Percentiles rank a stretch among this genome's conserved stretches.
Conservation (phyloP, 2,797 vertebrate species). For the Chaetodon trifasciatus region DNA sequence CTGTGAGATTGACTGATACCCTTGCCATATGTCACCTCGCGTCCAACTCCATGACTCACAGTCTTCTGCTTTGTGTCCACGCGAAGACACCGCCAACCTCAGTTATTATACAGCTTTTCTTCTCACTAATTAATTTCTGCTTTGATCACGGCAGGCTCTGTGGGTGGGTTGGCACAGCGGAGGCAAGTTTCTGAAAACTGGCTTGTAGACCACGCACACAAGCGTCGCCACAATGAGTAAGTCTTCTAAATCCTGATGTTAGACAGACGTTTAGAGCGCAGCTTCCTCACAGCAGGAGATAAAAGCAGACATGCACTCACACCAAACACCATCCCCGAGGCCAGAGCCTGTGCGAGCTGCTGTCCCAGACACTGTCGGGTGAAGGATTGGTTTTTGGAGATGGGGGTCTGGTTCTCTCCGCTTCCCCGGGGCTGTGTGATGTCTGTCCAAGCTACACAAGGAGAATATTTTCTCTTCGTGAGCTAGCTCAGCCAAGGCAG, state of each 20-base stretch:
- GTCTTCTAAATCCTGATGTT: constrained; percentile 62
- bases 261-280: constrained; percentile 39
- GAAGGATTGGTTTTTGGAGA: constrained; percentile 70
- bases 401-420: constrained; percentile 65
- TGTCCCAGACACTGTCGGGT: constrained; percentile 60
- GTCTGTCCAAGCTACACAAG: constrained; percentile 87
- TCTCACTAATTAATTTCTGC: constrained; percentile 33
- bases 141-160: constrained; percentile 61
- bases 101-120: background rate
- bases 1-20: constrained; percentile 10
- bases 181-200: constrained; percentile 69
- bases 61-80: constrained; percentile 18
- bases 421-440: constrained; percentile 79
- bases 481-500: constrained; percentile 71
- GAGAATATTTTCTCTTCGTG: constrained; percentile 81
- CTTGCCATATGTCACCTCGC: constrained; percentile 32
- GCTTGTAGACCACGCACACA: constrained; percentile 59
- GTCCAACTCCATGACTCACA: constrained; percentile 24
- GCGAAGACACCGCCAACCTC: background rate
- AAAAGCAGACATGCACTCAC: constrained; percentile 48
- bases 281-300: constrained; percentile 39
- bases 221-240: constrained; percentile 84
- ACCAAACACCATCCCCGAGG: constrained; percentile 41
- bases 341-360: constrained; percentile 40
- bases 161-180: constrained; percentile 61